Conservation (phyloP, 2,797 vertebrate genomes). For the Pipistrellus nathusii region DNA sequence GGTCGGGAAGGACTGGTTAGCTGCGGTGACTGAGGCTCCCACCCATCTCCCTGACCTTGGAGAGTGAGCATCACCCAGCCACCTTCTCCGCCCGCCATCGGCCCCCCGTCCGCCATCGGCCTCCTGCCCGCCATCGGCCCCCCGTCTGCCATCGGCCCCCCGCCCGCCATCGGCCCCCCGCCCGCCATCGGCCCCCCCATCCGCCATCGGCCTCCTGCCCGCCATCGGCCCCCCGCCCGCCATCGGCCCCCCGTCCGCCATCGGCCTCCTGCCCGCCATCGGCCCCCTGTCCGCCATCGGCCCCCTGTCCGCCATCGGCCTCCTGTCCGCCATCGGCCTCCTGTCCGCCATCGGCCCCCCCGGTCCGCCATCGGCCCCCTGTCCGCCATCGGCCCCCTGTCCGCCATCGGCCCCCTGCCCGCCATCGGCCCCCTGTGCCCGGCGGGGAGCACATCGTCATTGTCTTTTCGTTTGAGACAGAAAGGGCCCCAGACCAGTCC, state of each 20-base stretch:
- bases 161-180: too few relatives aligned
- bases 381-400: not conserved
- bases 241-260: not conserved
- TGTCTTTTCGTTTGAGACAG: not conserved
- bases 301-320: too few relatives aligned
- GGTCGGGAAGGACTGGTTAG: not conserved
- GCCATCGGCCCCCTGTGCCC: too few relatives aligned
- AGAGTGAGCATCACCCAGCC: not conserved
- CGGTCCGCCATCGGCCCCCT: too few relatives aligned
- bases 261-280: too few relatives aligned
- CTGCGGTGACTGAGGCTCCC: rapidly evolving
- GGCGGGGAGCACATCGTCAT: not conserved
- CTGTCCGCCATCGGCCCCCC: not conserved
- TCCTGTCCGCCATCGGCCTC: not conserved
- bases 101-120: not conserved
- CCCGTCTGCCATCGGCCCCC: not conserved
- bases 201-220: not conserved
- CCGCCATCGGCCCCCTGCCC: too few relatives aligned
- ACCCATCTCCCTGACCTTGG: not conserved
- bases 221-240: not conserved
- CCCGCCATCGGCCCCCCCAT: too few relatives aligned
- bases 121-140: too few relatives aligned
- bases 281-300: too few relatives aligned
- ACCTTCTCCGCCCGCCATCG: too few relatives aligned
- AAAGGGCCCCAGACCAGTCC: not conserved